These are phyloP conservation scores for Cheilosia vulpina DNA, from an alignment of 2,888 invertebrate species.

Conservation along the genomic window DNA sequence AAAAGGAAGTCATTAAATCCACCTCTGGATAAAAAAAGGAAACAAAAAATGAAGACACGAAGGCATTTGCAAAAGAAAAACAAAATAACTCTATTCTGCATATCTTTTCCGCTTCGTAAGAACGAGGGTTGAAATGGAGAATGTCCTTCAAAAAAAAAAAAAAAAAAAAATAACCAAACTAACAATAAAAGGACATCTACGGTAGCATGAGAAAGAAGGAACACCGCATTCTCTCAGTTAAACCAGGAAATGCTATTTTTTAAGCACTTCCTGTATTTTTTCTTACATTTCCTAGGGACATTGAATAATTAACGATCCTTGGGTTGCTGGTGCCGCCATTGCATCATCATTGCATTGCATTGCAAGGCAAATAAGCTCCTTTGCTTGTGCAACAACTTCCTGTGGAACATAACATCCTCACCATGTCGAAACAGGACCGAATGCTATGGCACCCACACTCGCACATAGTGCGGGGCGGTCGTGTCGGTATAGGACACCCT, in stretches of 20 bases:
- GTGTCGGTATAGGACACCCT: slow-evolving; percentile 5
- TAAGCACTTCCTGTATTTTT: slow-evolving; percentile 62
- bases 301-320: slow-evolving; percentile 72
- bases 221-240: slow-evolving; percentile 47
- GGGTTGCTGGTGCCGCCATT: slow-evolving; percentile 39
- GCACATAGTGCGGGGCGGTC: background rate
- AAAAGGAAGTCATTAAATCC: slow-evolving; percentile 74
- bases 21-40: slow-evolving; percentile 49
- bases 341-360: slow-evolving; percentile 50
- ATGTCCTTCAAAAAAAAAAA: slow-evolving; percentile 41
- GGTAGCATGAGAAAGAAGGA: slow-evolving; percentile 44
- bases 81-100: slow-evolving; percentile 18
- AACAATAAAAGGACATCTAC: slow-evolving; percentile 65
- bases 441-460: slow-evolving; percentile 3
- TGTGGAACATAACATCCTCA: slow-evolving; percentile 58
- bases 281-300: slow-evolving; percentile 68
- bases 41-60: slow-evolving; percentile 40
- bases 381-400: slow-evolving; percentile 67
- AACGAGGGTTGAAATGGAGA: slow-evolving; percentile 14
- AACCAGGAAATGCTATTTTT: slow-evolving; percentile 71
- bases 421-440: slow-evolving; percentile 31
- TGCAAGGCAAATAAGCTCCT: slow-evolving; percentile 55
- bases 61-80: slow-evolving; percentile 44
- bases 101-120: slow-evolving; percentile 41
- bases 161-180: background rate